A percentile compares a stretch with the other conserved stretches of the same genome.
These are phyloP conservation scores for Coleophora deauratella DNA, from an alignment of 2,888 invertebrate genomes.

Conservation along the genomic window DNA sequence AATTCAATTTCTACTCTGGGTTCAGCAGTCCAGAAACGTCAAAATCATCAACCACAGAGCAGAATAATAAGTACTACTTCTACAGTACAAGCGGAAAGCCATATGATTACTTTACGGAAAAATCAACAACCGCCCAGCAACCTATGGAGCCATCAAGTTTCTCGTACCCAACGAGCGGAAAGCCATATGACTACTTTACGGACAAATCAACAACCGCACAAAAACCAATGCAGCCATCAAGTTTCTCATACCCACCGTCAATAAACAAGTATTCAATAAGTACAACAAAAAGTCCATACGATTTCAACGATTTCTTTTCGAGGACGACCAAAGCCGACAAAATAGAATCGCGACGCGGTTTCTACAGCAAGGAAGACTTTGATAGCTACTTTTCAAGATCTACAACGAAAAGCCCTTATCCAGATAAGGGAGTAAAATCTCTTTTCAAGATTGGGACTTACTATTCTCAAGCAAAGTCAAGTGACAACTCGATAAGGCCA, in stretches of 20 bases:
- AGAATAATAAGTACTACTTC: slow-evolving; percentile 38
- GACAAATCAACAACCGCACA: slow-evolving; percentile 12
- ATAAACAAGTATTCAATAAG: slow-evolving; percentile 59
- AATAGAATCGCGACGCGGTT: slow-evolving; percentile 40
- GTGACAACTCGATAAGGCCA: slow-evolving; percentile 62
- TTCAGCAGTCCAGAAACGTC: slow-evolving; percentile 14
- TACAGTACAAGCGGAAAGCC: slow-evolving; percentile 26
- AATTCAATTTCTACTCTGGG: slow-evolving; percentile 16
- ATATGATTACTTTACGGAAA: slow-evolving; percentile 5
- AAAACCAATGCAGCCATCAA: slow-evolving; percentile 16
- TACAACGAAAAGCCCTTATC: slow-evolving; percentile 71
- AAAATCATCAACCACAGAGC: slow-evolving; percentile 33
- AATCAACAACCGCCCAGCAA: slow-evolving; percentile 18
- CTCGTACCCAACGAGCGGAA: slow-evolving; percentile 27
- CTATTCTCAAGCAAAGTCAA: slow-evolving; percentile 59
- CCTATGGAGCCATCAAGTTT: too few species aligned
- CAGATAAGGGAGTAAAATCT: slow-evolving; percentile 50
- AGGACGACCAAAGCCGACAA: slow-evolving; percentile 40
- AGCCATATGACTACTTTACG: slow-evolving; percentile 4
- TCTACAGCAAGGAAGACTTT: slow-evolving; percentile 52
- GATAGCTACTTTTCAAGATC: slow-evolving; percentile 49
- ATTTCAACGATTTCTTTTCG: slow-evolving; percentile 62
- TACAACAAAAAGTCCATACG: slow-evolving; percentile 74
- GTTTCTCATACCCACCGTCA: slow-evolving; percentile 33
- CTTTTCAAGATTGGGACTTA: slow-evolving; percentile 64